phyloP scores from a whole-genome alignment of 2,888 invertebrate genomes.

The Sinotaia quadrata region DNA sequence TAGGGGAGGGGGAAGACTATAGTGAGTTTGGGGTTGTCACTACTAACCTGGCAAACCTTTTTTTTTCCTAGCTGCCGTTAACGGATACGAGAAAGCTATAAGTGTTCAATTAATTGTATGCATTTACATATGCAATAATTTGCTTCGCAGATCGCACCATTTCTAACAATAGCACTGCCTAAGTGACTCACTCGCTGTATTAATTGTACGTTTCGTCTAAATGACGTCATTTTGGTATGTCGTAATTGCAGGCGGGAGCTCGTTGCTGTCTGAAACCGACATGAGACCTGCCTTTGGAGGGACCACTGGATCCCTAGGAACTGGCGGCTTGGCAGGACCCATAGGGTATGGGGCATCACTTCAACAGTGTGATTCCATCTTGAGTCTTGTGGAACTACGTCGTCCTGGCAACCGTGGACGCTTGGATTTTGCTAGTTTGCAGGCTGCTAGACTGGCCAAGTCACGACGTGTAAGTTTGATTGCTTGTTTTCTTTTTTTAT shows the following conservation, averaged over 20 bases:
- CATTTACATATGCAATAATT: too few relatives aligned
- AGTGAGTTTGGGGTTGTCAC: too few relatives aligned
- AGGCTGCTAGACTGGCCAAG: conserved; percentile 35
- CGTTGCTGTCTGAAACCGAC: not conserved
- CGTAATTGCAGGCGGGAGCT: conserved; percentile 17
- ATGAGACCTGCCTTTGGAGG: not conserved
- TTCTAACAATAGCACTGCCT: too few relatives aligned
- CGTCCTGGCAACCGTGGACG: conserved; percentile 18
- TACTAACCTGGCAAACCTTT: too few relatives aligned
- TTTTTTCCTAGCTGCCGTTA: too few relatives aligned
- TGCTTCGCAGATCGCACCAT: too few relatives aligned
- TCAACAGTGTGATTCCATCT: conserved; percentile 28
- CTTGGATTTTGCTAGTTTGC: conserved; percentile 10
- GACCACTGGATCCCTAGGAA: not conserved
- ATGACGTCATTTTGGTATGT: conserved; percentile 5
- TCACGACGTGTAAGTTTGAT: conserved; percentile 39
- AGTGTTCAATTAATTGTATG: too few relatives aligned
- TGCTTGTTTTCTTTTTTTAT: too few relatives aligned
- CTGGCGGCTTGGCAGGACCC: not conserved
- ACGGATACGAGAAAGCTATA: too few relatives aligned
- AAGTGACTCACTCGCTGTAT: too few relatives aligned
- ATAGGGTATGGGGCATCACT: not conserved
- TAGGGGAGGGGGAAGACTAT: too few relatives aligned
- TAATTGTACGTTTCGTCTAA: too few relatives aligned
- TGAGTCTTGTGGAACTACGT: conserved; percentile 35